Evolutionary conservation across 1,140 invertebrate genomes (phyloP).

Genomic region (Campoletis sonorensis): DNA sequence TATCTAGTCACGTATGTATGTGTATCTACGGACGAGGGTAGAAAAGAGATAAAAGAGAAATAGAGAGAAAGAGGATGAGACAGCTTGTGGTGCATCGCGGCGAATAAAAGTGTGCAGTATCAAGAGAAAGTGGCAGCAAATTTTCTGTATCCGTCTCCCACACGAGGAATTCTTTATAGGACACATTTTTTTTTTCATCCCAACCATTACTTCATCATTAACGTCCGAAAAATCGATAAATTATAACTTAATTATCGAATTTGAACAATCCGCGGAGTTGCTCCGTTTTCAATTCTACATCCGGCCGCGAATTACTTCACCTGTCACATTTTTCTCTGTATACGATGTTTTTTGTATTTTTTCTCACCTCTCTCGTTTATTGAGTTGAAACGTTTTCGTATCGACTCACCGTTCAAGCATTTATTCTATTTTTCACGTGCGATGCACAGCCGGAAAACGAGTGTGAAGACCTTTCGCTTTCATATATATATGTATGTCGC

Average conservation of each 20-base stretch:
- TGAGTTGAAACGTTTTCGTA: slow-evolving; percentile 35
- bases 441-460: background rate
- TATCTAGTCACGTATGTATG: slow-evolving; percentile 21
- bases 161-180: background rate
- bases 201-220: too few species aligned
- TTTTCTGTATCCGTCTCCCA: slow-evolving; percentile 6
- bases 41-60: slow-evolving; percentile 9
- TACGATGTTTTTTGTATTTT: background rate
- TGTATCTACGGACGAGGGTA: background rate
- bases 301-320: background rate
- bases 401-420: slow-evolving; percentile 20
- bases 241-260: background rate
- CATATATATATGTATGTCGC: slow-evolving; percentile 17
- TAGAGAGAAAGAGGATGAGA: slow-evolving; percentile 15
- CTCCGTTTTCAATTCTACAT: background rate
- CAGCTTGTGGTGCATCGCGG: slow-evolving; percentile 35
- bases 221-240: too few species aligned
- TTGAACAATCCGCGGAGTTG: too few species aligned
- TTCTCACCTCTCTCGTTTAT: background rate
- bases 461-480: slow-evolving; percentile 3
- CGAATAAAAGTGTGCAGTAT: slow-evolving; percentile 42
- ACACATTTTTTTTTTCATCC: background rate
- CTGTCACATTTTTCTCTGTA: background rate
- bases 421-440: slow-evolving; percentile 29
- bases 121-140: slow-evolving; percentile 37